Evolutionary conservation across 1,140 invertebrate genomes (phyloP), one percentile per base, ranked within the genome.

Genomic region (Aphelinus atriplicis): DNA sequence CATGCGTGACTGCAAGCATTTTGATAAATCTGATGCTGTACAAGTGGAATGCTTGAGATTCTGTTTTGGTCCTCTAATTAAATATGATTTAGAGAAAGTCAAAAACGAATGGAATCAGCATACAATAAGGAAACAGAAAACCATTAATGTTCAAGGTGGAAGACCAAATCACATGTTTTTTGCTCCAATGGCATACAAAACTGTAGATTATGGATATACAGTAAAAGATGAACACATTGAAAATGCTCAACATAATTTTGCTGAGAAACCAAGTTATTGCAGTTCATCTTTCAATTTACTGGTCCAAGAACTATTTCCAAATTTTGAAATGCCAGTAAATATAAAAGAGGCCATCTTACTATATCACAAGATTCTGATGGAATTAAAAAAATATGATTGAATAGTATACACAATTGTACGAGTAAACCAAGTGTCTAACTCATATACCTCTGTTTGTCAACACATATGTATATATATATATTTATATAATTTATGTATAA

Each of bases 31-130:
- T 9, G 42, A 57, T 61, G 48, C 3, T n/a, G 43, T 71, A 47
- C 74, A 76, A 7, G 45, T 71, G 26, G 62, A 76, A 63, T 64
- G 50, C 26, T 9, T 76, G 2, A 9, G 68, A 48, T 70, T 58
- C 66, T 76, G 63, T 61, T 76, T 71, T 42, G 68, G 55, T 43
- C 43, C 48, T 3, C 43, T 76, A 5, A 51, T 76, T 46, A 26
- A 71, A 45, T 50, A 66, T 26, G 74, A 76, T 69, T 51, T 76
- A 1, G 50, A 66, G 10, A 58, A 43, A 9, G 67, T 43, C 9
- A 65, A n/a, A 55, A 53, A 71, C 4, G 51, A 66, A 50, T 71
- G 56, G 62, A 71, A 71, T 58, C 43, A 51, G 1, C 64, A 61
- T 53, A 10, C 48, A 1, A 73, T 73, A 3, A 65, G 63, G 7